phyloP scores from a whole-genome alignment of 2,888 invertebrate species.

The Lasioglossum figueresi region DNA sequence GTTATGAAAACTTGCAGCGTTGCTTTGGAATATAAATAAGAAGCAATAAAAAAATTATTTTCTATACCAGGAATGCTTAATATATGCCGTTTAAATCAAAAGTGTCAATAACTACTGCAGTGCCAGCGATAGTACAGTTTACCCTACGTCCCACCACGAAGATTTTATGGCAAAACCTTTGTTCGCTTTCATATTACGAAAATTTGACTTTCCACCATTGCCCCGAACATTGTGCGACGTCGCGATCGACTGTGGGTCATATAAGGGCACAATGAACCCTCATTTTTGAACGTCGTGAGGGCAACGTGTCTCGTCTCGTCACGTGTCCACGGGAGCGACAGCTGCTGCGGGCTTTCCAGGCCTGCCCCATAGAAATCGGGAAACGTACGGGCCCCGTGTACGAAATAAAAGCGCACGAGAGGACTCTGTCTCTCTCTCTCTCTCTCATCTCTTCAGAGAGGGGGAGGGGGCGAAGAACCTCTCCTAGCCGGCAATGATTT shows the following conservation, averaged over 20 bases:
- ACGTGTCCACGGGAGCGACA: constrained; percentile 65
- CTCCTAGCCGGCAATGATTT: constrained; percentile 15
- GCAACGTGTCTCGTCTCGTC: constrained; percentile 58
- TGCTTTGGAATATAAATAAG: too few species aligned
- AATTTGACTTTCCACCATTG: neutral
- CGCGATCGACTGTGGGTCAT: neutral
- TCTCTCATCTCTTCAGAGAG: too few species aligned
- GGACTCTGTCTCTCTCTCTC: neutral
- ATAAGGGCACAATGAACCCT: constrained; percentile 73
- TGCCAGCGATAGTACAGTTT: too few species aligned
- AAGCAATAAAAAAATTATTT: too few species aligned
- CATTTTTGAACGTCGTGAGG: constrained; percentile 69
- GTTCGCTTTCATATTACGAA: neutral
- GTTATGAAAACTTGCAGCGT: too few species aligned
- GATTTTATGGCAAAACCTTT: too few species aligned
- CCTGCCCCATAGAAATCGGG: constrained; percentile 67
- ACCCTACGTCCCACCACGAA: too few species aligned
- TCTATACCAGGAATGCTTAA: too few species aligned
- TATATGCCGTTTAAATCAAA: too few species aligned
- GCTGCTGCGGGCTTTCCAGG: constrained; percentile 67
- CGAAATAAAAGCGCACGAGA: constrained; percentile 48
- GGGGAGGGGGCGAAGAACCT: neutral
- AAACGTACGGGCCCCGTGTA: constrained; percentile 54
- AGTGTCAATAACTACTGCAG: too few species aligned
- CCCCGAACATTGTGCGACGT: too few species aligned